A percentile compares a stretch with the other conserved stretches of the same genome.
phyloP scores from a whole-genome alignment of 2,888 invertebrate genomes.

The Acleris cristana region DNA sequence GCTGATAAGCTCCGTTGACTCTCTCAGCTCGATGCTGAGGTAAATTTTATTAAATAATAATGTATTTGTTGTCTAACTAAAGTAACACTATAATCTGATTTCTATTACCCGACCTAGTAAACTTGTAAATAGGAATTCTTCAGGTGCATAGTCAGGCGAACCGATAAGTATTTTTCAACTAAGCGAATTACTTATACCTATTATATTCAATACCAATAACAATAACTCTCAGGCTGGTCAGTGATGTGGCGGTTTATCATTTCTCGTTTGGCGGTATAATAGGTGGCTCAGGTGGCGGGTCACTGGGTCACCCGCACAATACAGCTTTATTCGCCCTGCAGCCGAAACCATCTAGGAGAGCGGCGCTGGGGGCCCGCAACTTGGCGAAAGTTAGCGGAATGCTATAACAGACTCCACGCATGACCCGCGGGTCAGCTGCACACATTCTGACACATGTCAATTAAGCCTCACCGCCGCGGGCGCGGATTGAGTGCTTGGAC shows the following conservation, averaged over 20 bases:
- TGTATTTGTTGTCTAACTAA: neutral
- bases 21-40: constrained; percentile 2
- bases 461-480: constrained; percentile 75
- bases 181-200: neutral
- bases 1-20: constrained; percentile 11
- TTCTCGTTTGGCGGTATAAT: constrained; percentile 33
- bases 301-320: constrained; percentile 55
- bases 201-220: constrained; percentile 21
- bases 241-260: constrained; percentile 22
- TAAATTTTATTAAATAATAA: neutral
- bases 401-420: constrained; percentile 75
- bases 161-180: neutral
- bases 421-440: constrained; percentile 77
- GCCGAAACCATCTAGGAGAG: constrained; percentile 59
- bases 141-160: neutral
- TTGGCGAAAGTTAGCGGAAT: constrained; percentile 76
- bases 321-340: constrained; percentile 41
- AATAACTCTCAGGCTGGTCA: constrained; percentile 17
- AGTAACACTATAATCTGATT: neutral
- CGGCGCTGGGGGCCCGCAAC: constrained; percentile 43
- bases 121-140: no score
- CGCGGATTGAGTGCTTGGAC: constrained; percentile 79
- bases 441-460: constrained; percentile 83
- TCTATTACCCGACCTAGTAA: no score
- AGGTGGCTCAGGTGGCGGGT: constrained; percentile 44